Base-by-base conservation (phyloP, 2,797 vertebrate genomes). In the Passerculus sandwichensis region DNA sequence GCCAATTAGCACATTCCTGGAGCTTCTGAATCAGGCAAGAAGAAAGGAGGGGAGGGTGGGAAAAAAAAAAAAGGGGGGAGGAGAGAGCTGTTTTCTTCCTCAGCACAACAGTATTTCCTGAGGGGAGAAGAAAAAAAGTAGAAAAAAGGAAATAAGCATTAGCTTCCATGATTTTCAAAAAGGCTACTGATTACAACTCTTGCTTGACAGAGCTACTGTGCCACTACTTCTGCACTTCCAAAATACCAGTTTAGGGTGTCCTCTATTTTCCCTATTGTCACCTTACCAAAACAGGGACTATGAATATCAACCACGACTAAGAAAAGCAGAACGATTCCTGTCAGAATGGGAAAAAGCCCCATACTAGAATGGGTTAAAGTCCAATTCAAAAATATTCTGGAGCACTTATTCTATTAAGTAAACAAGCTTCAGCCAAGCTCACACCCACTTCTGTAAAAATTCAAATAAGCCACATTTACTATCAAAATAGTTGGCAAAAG, bases 1-100 rank as follows among this genome's bases (percentile, higher is more conserved):
- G 34, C 95, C 91, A 95, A 97, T 97, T 96, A 96, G 78, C 86
- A 91, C 90, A 93, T 93, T 96, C 90, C 94, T 84, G 88, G 70
- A 87, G 88, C 89, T 97, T 96, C 95, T 90, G 51, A 91, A 78
- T 94, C 93, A 94, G 84, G 61, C 66, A 79, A 53, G 45, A 73
- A 85, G 44, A 44, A 54, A 23, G 30, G 10, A 19, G 18, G 11
- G 7, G 3, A 4, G 6, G 4, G 8, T 9, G 6, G 20, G 20
- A 11, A 42, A 73, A 44, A 77, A 47, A 57, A 42, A 18, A 26
- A 1, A 12, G 15, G 36, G 6, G 44, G 25, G 21, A 66, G 42
- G 47, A 48, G 60, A 42, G 53, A 82, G 44, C 6, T 3, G 64
- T 64, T 84, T 85, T 75, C 72, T 92, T 91, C 88, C 75, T 83